A percentile compares a stretch with the other conserved stretches of the same genome.
These are phyloP conservation scores for Enteromius afrohamiltoni DNA, from an alignment of 2,797 vertebrate species.

Conservation along the genomic window DNA sequence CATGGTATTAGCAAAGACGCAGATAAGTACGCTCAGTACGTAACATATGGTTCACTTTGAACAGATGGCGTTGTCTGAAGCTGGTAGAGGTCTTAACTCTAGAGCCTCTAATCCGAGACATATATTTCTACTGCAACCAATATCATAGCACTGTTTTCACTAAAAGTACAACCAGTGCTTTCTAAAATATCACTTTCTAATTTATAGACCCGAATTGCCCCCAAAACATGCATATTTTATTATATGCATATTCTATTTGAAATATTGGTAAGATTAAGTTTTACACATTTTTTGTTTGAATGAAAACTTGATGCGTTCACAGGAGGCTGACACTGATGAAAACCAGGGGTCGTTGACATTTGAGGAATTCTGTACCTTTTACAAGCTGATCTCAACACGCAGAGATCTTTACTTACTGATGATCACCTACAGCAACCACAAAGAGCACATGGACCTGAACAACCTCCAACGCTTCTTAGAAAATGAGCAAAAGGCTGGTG, in stretches of 20 bases:
- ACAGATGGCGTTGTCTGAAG: conserved; percentile 46
- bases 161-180: background rate
- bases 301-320: conserved; percentile 39
- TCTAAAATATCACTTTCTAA: background rate
- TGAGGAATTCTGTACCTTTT: conserved; percentile 95
- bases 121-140: conserved; percentile 20
- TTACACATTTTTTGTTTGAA: background rate
- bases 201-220: background rate
- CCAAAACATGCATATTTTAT: background rate
- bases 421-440: conserved; percentile 95
- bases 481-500: conserved; percentile 90
- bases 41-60: conserved; percentile 29
- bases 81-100: conserved; percentile 35
- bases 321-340: conserved; percentile 95
- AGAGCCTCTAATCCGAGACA: conserved; percentile 33
- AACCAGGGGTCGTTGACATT: conserved; percentile 91
- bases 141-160: conserved; percentile 25
- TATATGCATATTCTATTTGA: background rate
- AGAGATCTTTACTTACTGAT: conserved; percentile 93
- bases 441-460: conserved; percentile 86
- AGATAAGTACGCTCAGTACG: background rate
- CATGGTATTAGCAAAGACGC: background rate
- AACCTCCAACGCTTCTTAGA: conserved; percentile 89
- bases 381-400: conserved; percentile 96
- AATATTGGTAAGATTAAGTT: background rate